Percentiles rank a stretch among this genome's conserved stretches.
phyloP scores from a whole-genome alignment of 2,888 invertebrate species.

The Nycteola revayana region DNA sequence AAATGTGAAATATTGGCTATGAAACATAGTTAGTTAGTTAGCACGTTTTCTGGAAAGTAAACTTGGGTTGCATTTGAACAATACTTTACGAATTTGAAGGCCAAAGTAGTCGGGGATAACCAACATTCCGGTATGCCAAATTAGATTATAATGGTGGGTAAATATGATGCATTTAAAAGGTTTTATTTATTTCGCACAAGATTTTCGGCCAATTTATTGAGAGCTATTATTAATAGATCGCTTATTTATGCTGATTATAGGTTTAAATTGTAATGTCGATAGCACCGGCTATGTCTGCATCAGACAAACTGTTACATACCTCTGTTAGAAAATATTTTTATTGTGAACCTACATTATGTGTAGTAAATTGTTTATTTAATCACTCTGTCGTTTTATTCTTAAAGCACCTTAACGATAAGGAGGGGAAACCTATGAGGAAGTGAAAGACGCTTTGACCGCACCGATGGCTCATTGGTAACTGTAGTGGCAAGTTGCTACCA shows the following conservation, averaged over 20 bases:
- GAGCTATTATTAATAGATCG: conserved; percentile 16
- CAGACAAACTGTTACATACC: conserved; percentile 70
- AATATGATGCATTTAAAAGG: conserved; percentile 53
- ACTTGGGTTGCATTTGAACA: conserved; percentile 31
- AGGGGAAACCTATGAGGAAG: too few species aligned
- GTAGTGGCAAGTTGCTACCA: too few species aligned
- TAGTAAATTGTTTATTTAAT: conserved; percentile 83
- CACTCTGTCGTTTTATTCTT: conserved; percentile 56
- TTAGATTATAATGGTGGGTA: conserved; percentile 53
- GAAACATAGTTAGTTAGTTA: conserved; percentile 27
- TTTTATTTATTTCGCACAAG: conserved; percentile 33
- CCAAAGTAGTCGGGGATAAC: conserved; percentile 59
- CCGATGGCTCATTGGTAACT: too few species aligned
- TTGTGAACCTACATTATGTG: conserved; percentile 81
- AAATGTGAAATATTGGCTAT: conserved; percentile 25
- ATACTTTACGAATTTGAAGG: conserved; percentile 32
- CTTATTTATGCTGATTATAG: conserved; percentile 31
- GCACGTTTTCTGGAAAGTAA: conserved; percentile 19
- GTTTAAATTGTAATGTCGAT: conserved; percentile 39
- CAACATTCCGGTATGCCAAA: conserved; percentile 77
- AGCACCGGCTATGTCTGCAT: conserved; percentile 70
- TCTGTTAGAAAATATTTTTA: conserved; percentile 78
- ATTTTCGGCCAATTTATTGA: conserved; percentile 20
- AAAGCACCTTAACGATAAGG: too few species aligned
- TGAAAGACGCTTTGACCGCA: too few species aligned